A percentile compares a stretch with the other conserved stretches of the same genome.
phyloP scores from a whole-genome alignment of 2,797 vertebrate genomes.

The Petrocephalus sullivani region DNA sequence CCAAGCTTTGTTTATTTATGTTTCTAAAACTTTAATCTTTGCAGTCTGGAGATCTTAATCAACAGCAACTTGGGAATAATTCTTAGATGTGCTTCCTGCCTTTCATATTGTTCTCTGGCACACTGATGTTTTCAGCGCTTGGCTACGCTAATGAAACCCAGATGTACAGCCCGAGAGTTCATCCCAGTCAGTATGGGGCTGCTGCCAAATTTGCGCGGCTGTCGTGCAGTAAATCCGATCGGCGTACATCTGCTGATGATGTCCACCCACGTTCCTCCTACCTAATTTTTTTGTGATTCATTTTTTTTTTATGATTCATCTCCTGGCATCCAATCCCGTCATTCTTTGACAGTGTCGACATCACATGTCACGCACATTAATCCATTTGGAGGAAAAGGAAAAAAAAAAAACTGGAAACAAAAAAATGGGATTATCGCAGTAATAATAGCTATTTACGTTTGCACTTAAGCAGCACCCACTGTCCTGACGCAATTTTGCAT shows the following conservation, averaged over 20 bases:
- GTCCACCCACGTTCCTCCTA: not conserved
- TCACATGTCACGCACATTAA: not conserved
- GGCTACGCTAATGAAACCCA: not conserved
- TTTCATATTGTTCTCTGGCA: not conserved
- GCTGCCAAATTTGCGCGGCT: not conserved
- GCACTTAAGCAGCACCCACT: not conserved
- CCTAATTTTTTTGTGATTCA: slow-evolving; percentile 12
- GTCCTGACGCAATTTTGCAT: not conserved
- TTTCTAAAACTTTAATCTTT: not conserved
- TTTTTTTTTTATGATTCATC: not conserved
- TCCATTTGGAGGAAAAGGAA: not conserved
- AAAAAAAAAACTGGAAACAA: not conserved
- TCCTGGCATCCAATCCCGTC: not conserved
- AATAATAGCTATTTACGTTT: not conserved
- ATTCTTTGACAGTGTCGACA: not conserved
- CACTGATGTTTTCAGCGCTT: not conserved
- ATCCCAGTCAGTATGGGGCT: not conserved
- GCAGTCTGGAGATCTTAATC: not conserved
- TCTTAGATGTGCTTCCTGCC: not conserved
- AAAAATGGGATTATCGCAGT: not conserved
- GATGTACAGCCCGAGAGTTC: not conserved
- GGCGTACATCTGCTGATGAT: not conserved
- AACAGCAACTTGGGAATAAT: not conserved
- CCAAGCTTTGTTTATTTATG: slow-evolving; percentile 4
- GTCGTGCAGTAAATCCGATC: not conserved